Conservation (phyloP, 1,140 invertebrate genomes). For the Penaeus chinensis region DNA sequence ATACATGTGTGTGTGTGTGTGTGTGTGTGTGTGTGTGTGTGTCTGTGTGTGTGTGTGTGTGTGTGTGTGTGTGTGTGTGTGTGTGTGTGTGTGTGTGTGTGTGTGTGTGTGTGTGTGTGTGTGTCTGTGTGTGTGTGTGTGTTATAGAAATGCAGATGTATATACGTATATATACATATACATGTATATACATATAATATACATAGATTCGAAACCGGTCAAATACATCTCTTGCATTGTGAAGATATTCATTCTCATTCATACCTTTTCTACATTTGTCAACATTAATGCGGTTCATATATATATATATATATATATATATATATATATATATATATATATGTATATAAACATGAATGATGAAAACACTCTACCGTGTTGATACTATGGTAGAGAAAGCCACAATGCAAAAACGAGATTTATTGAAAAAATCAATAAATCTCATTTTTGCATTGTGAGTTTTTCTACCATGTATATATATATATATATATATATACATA, state of each 20-base stretch:
- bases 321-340: not conserved
- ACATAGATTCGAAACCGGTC: no score
- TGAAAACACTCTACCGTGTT: no score
- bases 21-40: not conserved
- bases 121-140: not conserved
- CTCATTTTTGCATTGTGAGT: no score
- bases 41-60: not conserved
- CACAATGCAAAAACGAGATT: no score
- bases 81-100: not conserved
- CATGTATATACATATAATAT: not conserved
- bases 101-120: not conserved
- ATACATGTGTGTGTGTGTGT: not conserved
- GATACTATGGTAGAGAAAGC: no score
- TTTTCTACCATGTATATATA: no score
- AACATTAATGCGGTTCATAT: not conserved
- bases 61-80: not conserved
- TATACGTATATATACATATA: not conserved
- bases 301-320: conserved; percentile 22
- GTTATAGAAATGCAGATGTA: not conserved
- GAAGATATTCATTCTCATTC: no score
- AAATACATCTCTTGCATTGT: no score
- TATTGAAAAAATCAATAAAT: no score
- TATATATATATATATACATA: conserved; percentile 6
- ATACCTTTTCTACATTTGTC: no score
- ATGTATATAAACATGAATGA: not conserved